Conservation (phyloP, 2,797 vertebrate species). For the Thamnophis elegans region DNA sequence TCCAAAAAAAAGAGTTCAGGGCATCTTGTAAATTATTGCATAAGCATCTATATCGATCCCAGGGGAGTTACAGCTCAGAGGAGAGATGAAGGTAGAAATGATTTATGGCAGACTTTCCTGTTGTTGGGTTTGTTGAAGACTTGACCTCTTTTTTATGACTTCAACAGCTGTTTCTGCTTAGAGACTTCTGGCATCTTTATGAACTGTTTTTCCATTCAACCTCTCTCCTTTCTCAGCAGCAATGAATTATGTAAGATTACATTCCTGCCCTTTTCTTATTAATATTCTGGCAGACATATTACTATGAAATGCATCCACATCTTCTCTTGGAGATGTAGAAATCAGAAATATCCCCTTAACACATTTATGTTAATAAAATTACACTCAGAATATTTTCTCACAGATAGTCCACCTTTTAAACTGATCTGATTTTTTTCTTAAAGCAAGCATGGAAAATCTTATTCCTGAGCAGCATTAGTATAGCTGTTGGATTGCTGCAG, state of each 20-base stretch:
- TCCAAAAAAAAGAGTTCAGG: constrained; percentile 56
- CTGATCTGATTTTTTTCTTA: constrained; percentile 15
- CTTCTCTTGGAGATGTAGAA: constrained; percentile 16
- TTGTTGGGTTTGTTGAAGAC: constrained; percentile 75
- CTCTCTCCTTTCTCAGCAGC: constrained; percentile 72
- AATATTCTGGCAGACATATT: constrained; percentile 61
- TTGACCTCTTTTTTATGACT: constrained; percentile 65
- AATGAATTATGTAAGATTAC: constrained; percentile 72
- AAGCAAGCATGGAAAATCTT: constrained; percentile 15
- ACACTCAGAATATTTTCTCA: constrained; percentile 19
- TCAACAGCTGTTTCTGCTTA: constrained; percentile 81
- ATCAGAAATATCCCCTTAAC: constrained; percentile 30
- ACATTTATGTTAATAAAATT: constrained; percentile 6
- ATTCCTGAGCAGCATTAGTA: not conserved
- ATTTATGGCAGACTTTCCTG: constrained; percentile 73
- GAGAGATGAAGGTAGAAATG: constrained; percentile 61
- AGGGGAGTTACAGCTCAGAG: constrained; percentile 51
- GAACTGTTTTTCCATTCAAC: constrained; percentile 80
- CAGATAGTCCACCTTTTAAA: constrained; percentile 1
- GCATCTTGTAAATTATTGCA: constrained; percentile 66
- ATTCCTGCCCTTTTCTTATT: constrained; percentile 71
- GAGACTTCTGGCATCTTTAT: constrained; percentile 79
- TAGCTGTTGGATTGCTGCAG: not conserved
- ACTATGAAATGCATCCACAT: constrained; percentile 44
- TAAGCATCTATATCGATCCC: constrained; percentile 57